Percentiles rank a stretch among this genome's conserved stretches.
Conservation (phyloP, 2,888 invertebrate species). For the Sinodicranocentrus sp. region DNA sequence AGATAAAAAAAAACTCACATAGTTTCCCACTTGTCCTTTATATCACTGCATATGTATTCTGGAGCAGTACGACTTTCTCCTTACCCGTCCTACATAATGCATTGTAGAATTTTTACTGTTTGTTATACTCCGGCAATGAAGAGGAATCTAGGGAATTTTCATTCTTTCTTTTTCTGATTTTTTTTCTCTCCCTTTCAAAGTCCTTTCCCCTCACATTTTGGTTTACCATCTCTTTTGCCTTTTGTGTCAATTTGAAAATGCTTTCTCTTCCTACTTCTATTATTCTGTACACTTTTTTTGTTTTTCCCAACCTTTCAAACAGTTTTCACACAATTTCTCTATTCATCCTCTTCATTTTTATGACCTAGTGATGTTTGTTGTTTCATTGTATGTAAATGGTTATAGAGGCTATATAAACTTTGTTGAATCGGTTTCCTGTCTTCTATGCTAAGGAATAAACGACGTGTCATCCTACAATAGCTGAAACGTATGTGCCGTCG, state of each 20-base stretch:
- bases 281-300: neutral
- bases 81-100: conserved; percentile 14
- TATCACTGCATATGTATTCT: neutral
- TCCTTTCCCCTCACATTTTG: too few relatives aligned
- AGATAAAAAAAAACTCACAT: neutral
- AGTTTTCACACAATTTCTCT: conserved; percentile 17
- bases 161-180: neutral
- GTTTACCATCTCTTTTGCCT: too few relatives aligned
- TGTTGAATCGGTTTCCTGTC: too few relatives aligned
- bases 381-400: conserved; percentile 49
- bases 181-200: neutral
- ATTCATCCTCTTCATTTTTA: conserved; percentile 39
- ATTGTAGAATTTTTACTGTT: neutral
- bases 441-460: too few relatives aligned
- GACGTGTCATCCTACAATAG: too few relatives aligned
- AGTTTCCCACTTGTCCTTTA: neutral
- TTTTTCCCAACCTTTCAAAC: conserved; percentile 17
- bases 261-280: neutral
- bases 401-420: conserved; percentile 3
- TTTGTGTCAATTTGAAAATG: neutral
- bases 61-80: too few relatives aligned
- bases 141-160: conserved; percentile 19
- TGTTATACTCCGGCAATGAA: neutral
- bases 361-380: conserved; percentile 38
- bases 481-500: too few relatives aligned